Evolutionary conservation across 2,888 invertebrate species (phyloP), one percentile per base, ranked within the genome.

Genomic region (Himalopsyche japonica): DNA sequence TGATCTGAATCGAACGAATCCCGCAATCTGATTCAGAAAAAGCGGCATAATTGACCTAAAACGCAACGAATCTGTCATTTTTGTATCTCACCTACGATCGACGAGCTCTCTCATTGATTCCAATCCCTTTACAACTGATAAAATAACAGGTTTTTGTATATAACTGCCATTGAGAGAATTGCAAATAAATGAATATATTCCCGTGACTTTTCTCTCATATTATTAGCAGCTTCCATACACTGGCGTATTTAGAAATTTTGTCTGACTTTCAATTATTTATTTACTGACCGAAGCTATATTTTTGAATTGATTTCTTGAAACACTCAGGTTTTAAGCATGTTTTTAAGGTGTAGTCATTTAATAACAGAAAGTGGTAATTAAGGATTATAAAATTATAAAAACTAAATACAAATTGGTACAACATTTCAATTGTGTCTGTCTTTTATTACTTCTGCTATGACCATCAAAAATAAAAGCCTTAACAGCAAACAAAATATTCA

Each of bases 31-130:
- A 76, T 34, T 76, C 34, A 12, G n/a, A 76, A 76, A 76, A 76
- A 76, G 34, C 76, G 49, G 43, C 83, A 79, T 86, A 86, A 86
- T 84, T 86, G 86, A 82, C 81, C 83, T 77, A 83, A 86, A 86
- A 84, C 64, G 80, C 81, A 77, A 32, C 78, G 79, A 82, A 83
- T 83, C 43, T 79, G 86, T 86, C 86, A 84, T 43, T 24, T 78
- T 20, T 12, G 76, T 86, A 86, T 86, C 86, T 64, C 43, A 32
- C 10, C 20, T 47, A 70, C 76, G 27, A 86, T 86, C 86, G 84
- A 86, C 64, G 85, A 81, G 80, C 20, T 49, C 34, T 82, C 20
- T 57, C 24, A 7, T 57, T 57, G 57, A 57, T 57, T 57, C 24
- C 57, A 57, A 24, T 57, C 57, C 57, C 24, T 57, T 57, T n/a